A percentile compares a stretch with the other conserved stretches of the same genome.
Conservation (phyloP, 1,140 invertebrate species). For the Campoletis sonorensis region DNA sequence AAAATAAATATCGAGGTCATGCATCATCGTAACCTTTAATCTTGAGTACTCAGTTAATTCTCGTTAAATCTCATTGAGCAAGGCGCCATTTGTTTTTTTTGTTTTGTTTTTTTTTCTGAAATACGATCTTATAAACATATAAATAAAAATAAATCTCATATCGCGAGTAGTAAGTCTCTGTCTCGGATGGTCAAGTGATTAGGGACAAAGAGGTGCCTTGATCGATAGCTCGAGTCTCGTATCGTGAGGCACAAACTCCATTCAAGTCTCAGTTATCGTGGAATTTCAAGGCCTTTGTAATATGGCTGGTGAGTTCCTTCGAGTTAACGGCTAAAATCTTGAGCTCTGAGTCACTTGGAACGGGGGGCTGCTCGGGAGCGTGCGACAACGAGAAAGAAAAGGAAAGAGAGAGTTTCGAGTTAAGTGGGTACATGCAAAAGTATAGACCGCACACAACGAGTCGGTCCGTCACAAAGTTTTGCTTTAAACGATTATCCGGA, state of each 20-base stretch:
- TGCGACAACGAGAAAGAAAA: not conserved
- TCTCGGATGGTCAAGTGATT: constrained; percentile 5
- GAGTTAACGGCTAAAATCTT: not conserved
- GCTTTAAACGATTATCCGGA: not conserved
- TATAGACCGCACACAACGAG: not conserved
- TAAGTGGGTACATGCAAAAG: not conserved
- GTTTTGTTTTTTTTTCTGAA: not conserved
- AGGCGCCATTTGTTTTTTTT: not conserved
- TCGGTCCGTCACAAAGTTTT: constrained; percentile 3
- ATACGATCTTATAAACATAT: not conserved
- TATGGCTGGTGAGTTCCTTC: not conserved
- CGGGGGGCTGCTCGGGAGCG: not conserved
- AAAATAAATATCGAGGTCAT: not conserved
- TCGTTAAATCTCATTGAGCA: constrained; percentile 23
- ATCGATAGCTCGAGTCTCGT: constrained; percentile 18
- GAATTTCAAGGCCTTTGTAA: constrained; percentile 30
- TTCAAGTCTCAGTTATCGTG: constrained; percentile 29
- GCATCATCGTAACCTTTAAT: not conserved
- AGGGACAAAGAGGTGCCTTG: constrained; percentile 32
- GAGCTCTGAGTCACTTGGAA: constrained; percentile 30
- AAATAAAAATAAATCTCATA: not conserved
- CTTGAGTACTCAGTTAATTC: not conserved
- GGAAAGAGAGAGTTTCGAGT: not conserved
- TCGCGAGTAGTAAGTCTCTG: not conserved
- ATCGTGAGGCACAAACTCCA: not conserved